Conservation (phyloP, 2,888 invertebrate genomes). For the Camponotus fellah region DNA sequence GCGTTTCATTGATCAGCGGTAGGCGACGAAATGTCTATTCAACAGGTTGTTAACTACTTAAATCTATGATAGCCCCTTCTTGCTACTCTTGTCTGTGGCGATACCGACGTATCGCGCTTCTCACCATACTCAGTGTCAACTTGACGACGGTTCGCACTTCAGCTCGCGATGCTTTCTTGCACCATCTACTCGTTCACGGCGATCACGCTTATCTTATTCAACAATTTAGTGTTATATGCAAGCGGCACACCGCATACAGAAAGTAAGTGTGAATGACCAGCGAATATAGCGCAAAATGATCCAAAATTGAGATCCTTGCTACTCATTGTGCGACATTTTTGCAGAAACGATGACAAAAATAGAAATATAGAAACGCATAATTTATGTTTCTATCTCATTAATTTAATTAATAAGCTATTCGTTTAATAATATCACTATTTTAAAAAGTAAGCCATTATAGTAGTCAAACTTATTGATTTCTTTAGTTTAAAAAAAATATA, state of each 20-base stretch:
- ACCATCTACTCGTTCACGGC: not conserved
- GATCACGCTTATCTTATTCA: slow-evolving; percentile 27
- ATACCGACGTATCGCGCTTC: slow-evolving; percentile 31
- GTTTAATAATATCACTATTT: not conserved
- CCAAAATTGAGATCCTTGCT: not conserved
- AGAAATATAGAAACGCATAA: not conserved
- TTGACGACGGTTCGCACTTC: slow-evolving; percentile 47
- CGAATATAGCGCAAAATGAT: not conserved
- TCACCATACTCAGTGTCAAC: slow-evolving; percentile 46
- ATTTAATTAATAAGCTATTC: slow-evolving; percentile 1
- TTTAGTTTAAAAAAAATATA: not conserved
- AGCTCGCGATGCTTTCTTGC: slow-evolving; percentile 44
- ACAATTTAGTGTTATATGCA: slow-evolving; percentile 7
- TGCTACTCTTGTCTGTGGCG: slow-evolving; percentile 25
- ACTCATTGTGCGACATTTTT: not conserved
- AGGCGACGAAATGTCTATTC: slow-evolving; percentile 54
- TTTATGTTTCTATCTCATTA: not conserved
- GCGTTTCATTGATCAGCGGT: slow-evolving; percentile 47
- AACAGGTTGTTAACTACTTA: slow-evolving; percentile 58
- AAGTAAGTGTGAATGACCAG: slow-evolving; percentile 32
- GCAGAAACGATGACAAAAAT: not conserved
- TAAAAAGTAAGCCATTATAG: not conserved
- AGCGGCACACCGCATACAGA: slow-evolving; percentile 23
- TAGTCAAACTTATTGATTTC: not conserved
- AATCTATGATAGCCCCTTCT: slow-evolving; percentile 50